Percentiles rank a stretch among this genome's conserved stretches.
Conservation (phyloP, 2,888 invertebrate genomes). For the Apamea monoglypha region DNA sequence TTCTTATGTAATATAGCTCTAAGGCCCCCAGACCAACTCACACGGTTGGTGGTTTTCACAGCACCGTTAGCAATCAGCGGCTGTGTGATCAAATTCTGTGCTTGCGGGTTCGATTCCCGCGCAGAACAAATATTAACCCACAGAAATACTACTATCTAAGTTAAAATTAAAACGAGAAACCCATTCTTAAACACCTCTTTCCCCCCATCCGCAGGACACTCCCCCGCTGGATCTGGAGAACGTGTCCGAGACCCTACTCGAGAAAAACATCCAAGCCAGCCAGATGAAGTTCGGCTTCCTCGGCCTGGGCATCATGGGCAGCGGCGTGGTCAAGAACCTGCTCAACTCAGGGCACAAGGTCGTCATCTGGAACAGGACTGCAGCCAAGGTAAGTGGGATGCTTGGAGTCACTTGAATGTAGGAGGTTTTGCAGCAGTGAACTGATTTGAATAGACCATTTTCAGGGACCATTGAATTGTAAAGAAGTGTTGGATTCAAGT, state of each 20-base stretch:
- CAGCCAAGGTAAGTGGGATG: constrained; percentile 94
- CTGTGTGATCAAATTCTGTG: neutral
- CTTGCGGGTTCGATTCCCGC: neutral
- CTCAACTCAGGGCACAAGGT: constrained; percentile 98
- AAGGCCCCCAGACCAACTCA: neutral
- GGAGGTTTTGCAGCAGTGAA: neutral
- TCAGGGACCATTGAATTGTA: constrained; percentile 2
- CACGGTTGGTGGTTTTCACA: neutral
- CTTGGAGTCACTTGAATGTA: constrained; percentile 48
- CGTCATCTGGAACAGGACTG: constrained; percentile 98
- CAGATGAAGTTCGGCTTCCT: constrained; percentile 97
- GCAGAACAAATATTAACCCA: neutral
- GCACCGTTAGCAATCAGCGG: neutral
- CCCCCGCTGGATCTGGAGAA: constrained; percentile 94
- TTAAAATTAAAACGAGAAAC: neutral
- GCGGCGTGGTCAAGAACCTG: constrained; percentile 98
- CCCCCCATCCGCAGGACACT: constrained; percentile 90
- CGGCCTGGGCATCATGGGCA: constrained; percentile 98
- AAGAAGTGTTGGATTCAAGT: neutral
- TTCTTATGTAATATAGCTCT: neutral
- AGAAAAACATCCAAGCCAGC: constrained; percentile 96
- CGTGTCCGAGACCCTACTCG: constrained; percentile 94
- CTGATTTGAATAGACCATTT: neutral
- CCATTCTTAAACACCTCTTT: constrained; percentile 13
- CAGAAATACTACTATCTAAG: neutral